Conservation (phyloP, 2,888 invertebrate genomes). For the Corbicula japonica region DNA sequence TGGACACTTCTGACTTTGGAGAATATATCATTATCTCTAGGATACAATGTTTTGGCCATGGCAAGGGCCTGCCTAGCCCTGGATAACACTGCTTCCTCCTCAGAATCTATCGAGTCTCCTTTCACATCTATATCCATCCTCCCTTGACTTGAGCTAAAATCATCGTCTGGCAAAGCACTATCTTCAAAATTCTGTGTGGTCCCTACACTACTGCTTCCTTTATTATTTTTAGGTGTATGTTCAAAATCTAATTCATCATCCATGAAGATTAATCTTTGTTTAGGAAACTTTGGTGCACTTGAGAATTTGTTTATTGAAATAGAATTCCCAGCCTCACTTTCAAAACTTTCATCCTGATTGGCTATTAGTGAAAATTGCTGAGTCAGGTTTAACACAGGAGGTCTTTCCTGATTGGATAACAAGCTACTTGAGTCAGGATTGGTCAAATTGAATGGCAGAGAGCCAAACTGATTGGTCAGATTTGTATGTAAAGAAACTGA, state of each 20-base stretch:
- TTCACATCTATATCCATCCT: constrained; percentile 42
- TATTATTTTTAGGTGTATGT: constrained; percentile 51
- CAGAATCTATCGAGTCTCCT: constrained; percentile 29
- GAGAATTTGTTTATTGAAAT: constrained; percentile 27
- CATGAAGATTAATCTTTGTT: constrained; percentile 48
- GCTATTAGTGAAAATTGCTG: constrained; percentile 43
- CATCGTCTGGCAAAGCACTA: constrained; percentile 63
- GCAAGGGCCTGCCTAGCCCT: constrained; percentile 71
- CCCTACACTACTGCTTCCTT: constrained; percentile 1
- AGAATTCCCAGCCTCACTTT: background rate
- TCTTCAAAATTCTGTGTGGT: constrained; percentile 49
- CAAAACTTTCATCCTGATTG: constrained; percentile 34
- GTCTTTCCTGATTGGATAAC: constrained; percentile 43
- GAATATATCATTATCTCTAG: constrained; percentile 40
- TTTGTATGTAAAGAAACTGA: constrained; percentile 74
- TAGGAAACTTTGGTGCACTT: constrained; percentile 49
- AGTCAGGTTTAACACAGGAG: constrained; percentile 56
- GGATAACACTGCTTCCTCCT: constrained; percentile 70
- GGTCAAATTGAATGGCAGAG: constrained; percentile 73
- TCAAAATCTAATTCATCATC: constrained; percentile 52
- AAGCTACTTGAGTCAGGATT: constrained; percentile 59
- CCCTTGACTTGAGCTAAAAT: constrained; percentile 31
- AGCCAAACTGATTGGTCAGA: constrained; percentile 75
- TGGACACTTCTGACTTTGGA: too few species aligned
- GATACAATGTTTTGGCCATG: constrained; percentile 69